Conservation (phyloP, 2,113 vertebrate species). For the Corythornis madagascariensis region DNA sequence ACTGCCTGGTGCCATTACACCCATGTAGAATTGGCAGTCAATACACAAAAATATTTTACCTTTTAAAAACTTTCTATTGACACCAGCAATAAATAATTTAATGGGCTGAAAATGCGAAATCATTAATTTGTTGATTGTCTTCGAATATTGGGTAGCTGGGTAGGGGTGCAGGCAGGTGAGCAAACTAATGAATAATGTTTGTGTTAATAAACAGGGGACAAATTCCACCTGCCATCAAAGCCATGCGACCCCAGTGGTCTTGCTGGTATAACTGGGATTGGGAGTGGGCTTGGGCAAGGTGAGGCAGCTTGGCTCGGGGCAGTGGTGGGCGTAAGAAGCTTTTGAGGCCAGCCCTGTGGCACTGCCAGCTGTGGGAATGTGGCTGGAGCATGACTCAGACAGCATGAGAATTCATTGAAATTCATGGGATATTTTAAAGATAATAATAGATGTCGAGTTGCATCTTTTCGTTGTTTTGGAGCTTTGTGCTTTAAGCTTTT, state of each 20-base stretch:
- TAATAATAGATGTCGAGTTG: slow-evolving; percentile 26
- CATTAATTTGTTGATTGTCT: slow-evolving; percentile 68
- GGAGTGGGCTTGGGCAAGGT: neutral
- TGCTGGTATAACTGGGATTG: neutral
- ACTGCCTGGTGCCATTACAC: slow-evolving; percentile 72
- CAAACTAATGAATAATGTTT: neutral
- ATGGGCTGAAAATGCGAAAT: slow-evolving; percentile 71
- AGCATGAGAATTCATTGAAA: neutral
- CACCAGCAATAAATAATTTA: slow-evolving; percentile 77
- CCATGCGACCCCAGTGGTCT: neutral
- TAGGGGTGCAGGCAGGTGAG: slow-evolving; percentile 4
- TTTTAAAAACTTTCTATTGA: slow-evolving; percentile 80
- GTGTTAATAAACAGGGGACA: rapidly evolving
- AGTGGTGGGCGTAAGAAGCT: neutral
- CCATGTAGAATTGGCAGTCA: slow-evolving; percentile 74
- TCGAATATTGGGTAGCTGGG: slow-evolving; percentile 21
- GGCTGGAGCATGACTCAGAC: neutral
- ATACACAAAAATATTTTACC: slow-evolving; percentile 80
- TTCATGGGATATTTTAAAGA: slow-evolving; percentile 17
- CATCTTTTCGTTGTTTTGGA: slow-evolving; percentile 42
- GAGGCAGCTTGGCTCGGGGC: neutral
- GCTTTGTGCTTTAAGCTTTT: slow-evolving; percentile 54
- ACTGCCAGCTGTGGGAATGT: neutral
- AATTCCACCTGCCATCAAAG: neutral
- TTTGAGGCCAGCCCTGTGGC: rapidly evolving